Evolutionary conservation across 2,797 vertebrate genomes (phyloP).

Genomic region (Eptatretus atami): DNA sequence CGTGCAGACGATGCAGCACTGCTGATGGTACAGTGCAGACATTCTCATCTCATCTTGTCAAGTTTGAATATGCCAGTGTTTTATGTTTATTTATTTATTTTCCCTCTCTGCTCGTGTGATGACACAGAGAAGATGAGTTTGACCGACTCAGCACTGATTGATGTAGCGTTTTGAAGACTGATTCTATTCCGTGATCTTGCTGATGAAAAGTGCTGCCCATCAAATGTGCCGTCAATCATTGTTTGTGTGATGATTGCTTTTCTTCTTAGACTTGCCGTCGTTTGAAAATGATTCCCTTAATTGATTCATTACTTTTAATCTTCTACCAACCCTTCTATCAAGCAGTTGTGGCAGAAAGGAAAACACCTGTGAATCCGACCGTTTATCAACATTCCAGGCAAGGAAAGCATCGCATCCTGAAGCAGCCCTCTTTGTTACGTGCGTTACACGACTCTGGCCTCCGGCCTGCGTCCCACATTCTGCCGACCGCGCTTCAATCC

Average conservation of each 20-base stretch:
- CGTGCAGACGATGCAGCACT: slow-evolving; percentile 46
- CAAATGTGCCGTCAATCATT: no score
- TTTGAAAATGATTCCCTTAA: background rate
- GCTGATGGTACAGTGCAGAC: slow-evolving; percentile 26
- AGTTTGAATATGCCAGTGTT: no score
- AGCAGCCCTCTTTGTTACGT: slow-evolving; percentile 23
- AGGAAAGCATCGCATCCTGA: slow-evolving; percentile 11
- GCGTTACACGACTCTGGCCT: slow-evolving; percentile 26
- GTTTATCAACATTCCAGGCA: slow-evolving; percentile 12
- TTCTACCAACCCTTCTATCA: slow-evolving; percentile 9
- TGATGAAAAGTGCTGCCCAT: no score
- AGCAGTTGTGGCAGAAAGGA: slow-evolving; percentile 22
- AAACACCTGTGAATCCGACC: slow-evolving; percentile 14
- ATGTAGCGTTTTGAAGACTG: no score
- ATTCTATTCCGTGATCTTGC: background rate
- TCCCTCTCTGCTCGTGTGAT: no score
- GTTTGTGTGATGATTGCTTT: background rate
- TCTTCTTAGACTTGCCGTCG: background rate
- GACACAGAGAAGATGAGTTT: no score
- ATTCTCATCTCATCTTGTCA: no score
- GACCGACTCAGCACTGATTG: no score
- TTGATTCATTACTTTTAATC: no score
- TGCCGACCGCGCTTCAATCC: slow-evolving; percentile 10
- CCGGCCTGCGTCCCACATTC: slow-evolving; percentile 26
- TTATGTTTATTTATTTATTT: no score